phyloP scores from a whole-genome alignment of 2,113 vertebrate genomes.

The Oxyura jamaicensis region DNA sequence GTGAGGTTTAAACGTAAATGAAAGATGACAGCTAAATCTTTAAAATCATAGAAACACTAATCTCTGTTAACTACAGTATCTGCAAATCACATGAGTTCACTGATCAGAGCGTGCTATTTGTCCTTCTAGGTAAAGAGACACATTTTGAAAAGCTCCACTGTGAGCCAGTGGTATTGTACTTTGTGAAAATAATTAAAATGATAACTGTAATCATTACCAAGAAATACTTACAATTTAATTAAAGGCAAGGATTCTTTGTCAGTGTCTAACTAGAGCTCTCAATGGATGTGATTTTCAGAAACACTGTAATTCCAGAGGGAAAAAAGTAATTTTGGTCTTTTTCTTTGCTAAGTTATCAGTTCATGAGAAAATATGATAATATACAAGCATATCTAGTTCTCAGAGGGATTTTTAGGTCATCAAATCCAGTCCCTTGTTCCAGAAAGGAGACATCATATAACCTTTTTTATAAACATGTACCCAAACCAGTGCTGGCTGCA shows the following conservation, averaged over 20 bases:
- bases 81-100: not conserved
- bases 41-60: slow-evolving; percentile 30
- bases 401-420: not conserved
- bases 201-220: slow-evolving; percentile 44
- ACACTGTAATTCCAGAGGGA: slow-evolving; percentile 42
- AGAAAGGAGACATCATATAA: not conserved
- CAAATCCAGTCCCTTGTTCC: not conserved
- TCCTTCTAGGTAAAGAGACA: slow-evolving; percentile 5
- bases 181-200: slow-evolving; percentile 51
- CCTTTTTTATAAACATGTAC: fast-evolving
- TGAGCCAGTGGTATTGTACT: not conserved
- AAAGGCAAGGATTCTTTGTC: slow-evolving; percentile 44
- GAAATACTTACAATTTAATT: slow-evolving; percentile 66
- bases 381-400: not conserved
- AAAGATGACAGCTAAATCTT: slow-evolving; percentile 50
- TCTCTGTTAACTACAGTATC: slow-evolving; percentile 36
- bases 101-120: not conserved
- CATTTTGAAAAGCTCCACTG: not conserved
- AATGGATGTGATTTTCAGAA: slow-evolving; percentile 22
- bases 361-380: not conserved
- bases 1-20: slow-evolving; percentile 46
- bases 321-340: slow-evolving; percentile 35
- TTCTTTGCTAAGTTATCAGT: not conserved
- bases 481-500: not conserved
- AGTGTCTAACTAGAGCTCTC: slow-evolving; percentile 34